Conservation (phyloP, 1,140 invertebrate genomes). For the Leptinotarsa defecta region DNA sequence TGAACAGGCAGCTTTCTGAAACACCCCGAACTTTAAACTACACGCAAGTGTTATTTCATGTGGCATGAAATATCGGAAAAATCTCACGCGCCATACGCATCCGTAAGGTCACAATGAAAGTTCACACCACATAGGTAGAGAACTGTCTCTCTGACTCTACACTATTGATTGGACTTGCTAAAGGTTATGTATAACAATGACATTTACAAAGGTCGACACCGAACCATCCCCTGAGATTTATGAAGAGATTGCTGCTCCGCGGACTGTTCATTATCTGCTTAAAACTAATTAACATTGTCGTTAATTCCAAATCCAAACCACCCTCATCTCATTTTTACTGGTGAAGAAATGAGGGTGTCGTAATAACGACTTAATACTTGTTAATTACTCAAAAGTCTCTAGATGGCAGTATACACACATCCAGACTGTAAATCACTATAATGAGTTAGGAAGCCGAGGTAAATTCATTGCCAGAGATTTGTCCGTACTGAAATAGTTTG, state of each 20-base stretch:
- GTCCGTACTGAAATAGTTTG: conserved; percentile 14
- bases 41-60: too few relatives aligned
- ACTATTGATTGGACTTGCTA: background rate
- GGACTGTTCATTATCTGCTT: conserved; percentile 2
- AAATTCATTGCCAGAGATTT: conserved; percentile 22
- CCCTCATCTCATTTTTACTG: conserved; percentile 32
- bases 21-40: too few relatives aligned
- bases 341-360: conserved; percentile 26
- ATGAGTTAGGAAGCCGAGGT: conserved; percentile 21
- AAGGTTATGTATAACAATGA: conserved; percentile 4
- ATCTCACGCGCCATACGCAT: background rate
- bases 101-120: conserved; percentile 5
- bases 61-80: background rate
- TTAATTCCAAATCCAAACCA: conserved; percentile 29
- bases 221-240: background rate
- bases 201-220: background rate
- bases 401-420: conserved; percentile 33
- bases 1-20: too few relatives aligned
- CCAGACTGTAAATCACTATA: conserved; percentile 31
- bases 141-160: background rate
- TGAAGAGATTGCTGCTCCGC: background rate
- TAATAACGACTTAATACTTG: conserved; percentile 38
- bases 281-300: conserved; percentile 20
- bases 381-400: conserved; percentile 37
- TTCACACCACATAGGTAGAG: conserved; percentile 5